These are phyloP conservation scores for Julus scandinavius DNA, from an alignment of 2,888 invertebrate genomes.

Conservation along the genomic window DNA sequence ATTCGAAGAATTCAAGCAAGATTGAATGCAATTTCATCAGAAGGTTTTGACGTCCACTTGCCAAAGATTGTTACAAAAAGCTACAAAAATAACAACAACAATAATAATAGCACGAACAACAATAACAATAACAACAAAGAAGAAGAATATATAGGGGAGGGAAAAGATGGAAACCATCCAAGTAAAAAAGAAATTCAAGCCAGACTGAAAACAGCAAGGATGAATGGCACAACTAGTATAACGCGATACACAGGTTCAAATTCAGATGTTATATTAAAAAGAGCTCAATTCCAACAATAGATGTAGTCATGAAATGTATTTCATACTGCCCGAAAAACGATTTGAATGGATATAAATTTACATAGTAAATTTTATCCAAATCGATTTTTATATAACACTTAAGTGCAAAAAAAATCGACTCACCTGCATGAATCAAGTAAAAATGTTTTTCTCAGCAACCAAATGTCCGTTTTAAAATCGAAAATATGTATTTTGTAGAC, in stretches of 20 bases:
- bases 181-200: background rate
- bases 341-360: too few species aligned
- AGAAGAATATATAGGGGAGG: background rate
- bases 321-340: too few species aligned
- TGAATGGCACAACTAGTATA: background rate
- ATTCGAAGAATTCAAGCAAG: constrained; percentile 16
- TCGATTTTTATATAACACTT: too few species aligned
- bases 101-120: background rate
- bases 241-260: background rate
- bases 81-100: constrained; percentile 12
- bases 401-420: too few species aligned
- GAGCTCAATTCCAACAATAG: too few species aligned
- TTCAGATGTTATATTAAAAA: too few species aligned
- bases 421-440: too few species aligned
- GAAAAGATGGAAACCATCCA: background rate
- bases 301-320: too few species aligned
- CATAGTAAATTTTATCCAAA: too few species aligned
- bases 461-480: too few species aligned
- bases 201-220: background rate
- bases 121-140: constrained; percentile 25
- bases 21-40: background rate
- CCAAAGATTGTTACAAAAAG: background rate
- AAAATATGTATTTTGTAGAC: too few species aligned
- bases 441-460: too few species aligned
- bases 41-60: background rate